These are phyloP conservation scores for Myiagra hebetior DNA, from an alignment of 2,113 vertebrate genomes.

Conservation along the genomic window DNA sequence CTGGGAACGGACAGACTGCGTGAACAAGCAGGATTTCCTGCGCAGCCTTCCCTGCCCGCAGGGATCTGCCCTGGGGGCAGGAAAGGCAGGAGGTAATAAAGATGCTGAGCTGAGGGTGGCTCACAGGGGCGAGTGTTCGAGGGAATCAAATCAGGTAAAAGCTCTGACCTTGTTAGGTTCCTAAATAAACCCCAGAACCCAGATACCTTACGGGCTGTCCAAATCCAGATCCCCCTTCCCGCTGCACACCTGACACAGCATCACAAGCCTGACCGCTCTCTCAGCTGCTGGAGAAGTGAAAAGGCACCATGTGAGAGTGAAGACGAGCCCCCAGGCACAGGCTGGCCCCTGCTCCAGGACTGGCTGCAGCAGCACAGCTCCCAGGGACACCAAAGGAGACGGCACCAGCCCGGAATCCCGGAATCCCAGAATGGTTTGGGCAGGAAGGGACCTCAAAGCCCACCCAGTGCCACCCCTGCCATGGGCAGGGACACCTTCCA, in stretches of 20 bases:
- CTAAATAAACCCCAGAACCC: background rate
- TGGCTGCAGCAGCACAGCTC: background rate
- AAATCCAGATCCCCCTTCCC: background rate
- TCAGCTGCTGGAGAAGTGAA: background rate
- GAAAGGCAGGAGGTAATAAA: background rate
- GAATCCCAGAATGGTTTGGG: background rate
- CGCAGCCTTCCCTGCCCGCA: background rate
- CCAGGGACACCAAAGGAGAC: background rate
- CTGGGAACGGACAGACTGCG: background rate
- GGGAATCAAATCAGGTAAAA: background rate
- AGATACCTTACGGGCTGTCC: background rate
- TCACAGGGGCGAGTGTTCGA: background rate
- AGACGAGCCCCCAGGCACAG: background rate
- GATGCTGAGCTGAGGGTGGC: background rate
- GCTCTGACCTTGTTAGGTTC: background rate
- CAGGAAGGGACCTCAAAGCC: background rate
- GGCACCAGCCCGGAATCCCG: background rate
- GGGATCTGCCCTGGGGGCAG: background rate
- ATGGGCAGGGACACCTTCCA: background rate
- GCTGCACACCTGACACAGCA: background rate
- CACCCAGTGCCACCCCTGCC: background rate
- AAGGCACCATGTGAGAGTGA: background rate
- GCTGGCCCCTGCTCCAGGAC: background rate
- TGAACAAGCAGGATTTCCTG: background rate
- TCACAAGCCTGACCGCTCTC: background rate